phyloP scores from a whole-genome alignment of 1,140 invertebrate species.

The Choristoneura fumiferana region DNA sequence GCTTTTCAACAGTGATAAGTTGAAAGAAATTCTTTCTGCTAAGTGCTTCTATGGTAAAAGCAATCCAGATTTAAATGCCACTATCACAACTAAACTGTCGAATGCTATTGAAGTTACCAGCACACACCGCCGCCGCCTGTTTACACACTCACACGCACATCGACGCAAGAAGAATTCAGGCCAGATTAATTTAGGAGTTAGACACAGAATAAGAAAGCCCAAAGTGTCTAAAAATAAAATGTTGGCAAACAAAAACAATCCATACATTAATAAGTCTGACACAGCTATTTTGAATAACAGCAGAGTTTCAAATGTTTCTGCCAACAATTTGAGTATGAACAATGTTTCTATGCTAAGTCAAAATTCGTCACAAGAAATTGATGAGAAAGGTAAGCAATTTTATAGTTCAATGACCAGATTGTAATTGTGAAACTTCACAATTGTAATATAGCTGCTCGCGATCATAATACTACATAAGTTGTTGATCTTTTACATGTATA shows the following conservation, averaged over 20 bases:
- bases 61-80: constrained; percentile 63
- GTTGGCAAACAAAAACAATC: constrained; percentile 27
- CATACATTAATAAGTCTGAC: constrained; percentile 22
- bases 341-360: constrained; percentile 48
- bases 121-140: constrained; percentile 35
- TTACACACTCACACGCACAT: constrained; percentile 39
- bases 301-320: constrained; percentile 29
- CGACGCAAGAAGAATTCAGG: constrained; percentile 64
- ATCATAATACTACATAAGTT: too few species aligned
- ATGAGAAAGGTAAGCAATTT: constrained; percentile 18
- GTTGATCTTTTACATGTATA: too few species aligned
- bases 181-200: constrained; percentile 79
- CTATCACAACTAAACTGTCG: constrained; percentile 54
- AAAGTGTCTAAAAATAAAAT: constrained; percentile 64
- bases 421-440: too few species aligned
- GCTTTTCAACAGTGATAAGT: constrained; percentile 62
- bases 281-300: constrained; percentile 37
- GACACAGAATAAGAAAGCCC: constrained; percentile 78
- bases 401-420: not conserved
- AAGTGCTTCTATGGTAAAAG: constrained; percentile 79
- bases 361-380: constrained; percentile 49
- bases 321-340: constrained; percentile 30
- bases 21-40: constrained; percentile 71
- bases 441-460: too few species aligned
- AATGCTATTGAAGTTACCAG: constrained; percentile 52